Conservation (phyloP, 2,888 invertebrate genomes). For the Ophion obscuratus region DNA sequence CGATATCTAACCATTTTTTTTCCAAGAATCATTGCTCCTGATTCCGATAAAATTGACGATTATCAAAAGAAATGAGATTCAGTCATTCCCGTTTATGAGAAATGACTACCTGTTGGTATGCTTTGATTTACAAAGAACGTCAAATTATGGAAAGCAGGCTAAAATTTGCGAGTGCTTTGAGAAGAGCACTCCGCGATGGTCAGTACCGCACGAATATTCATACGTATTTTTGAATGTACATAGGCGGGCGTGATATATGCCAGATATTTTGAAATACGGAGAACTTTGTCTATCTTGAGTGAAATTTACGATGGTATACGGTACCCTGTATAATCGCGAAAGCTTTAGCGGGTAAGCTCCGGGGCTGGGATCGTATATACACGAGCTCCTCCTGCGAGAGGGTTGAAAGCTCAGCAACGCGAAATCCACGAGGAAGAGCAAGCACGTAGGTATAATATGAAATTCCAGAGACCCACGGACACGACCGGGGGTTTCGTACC, state of each 20-base stretch:
- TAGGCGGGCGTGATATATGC: background rate
- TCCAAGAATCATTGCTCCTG: too few species aligned
- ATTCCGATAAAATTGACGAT: too few species aligned
- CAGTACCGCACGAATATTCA: too few species aligned
- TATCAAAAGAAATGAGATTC: too few species aligned
- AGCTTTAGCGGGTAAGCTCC: constrained; percentile 47
- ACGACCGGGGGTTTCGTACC: constrained; percentile 82
- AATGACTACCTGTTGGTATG: too few species aligned
- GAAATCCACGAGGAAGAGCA: constrained; percentile 68
- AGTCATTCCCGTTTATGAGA: too few species aligned
- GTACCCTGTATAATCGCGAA: constrained; percentile 52
- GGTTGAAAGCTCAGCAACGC: constrained; percentile 85
- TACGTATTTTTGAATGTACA: background rate
- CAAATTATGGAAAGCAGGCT: too few species aligned
- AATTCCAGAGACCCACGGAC: constrained; percentile 76
- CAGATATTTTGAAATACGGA: background rate
- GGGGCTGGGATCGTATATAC: background rate
- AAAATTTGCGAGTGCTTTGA: too few species aligned
- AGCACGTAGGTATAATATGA: constrained; percentile 71
- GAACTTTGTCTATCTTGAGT: constrained; percentile 24
- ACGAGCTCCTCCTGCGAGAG: constrained; percentile 68
- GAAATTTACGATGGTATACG: constrained; percentile 6
- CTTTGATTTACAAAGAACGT: too few species aligned
- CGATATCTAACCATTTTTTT: too few species aligned
- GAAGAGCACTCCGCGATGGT: too few species aligned